Evolutionary conservation across 2,888 invertebrate species (phyloP), one percentile per base, ranked within the genome.

Genomic region (Caenorhabditis becei): DNA sequence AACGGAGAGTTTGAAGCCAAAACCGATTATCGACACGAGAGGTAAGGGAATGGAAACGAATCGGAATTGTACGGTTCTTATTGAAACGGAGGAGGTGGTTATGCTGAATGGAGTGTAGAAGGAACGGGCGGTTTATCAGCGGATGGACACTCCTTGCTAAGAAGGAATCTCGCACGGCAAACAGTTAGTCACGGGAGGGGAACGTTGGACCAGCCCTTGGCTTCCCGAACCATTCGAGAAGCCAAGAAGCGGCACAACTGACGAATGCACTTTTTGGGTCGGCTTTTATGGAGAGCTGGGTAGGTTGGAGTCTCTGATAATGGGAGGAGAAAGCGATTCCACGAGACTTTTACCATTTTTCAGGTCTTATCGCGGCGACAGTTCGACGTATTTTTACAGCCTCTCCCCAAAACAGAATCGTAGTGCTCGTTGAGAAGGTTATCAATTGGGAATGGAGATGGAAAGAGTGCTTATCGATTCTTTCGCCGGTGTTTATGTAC

Each of bases 21-120:
- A 66, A 66, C 65, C 74, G 74, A 74, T 74, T 74, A 74, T 59
- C 65, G 66, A 59, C 65, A 74, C 35, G 35, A 56, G 47, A 32
- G 41, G 11, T 0, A 26, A 41, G 8, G 20, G 23, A 44, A 44
- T 18, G 61, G 32, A 23, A 67, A 47, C 11, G 32, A 32, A 47
- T n/a, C 16, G 24, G 59, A 56, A 58, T 70, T 49, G 28, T 47
- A 35, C 32, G 23, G 37, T 56, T 18, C 32, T 5, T 7, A 51
- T 23, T 51, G 51, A 51, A 2, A 51, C 3, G 23, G 2, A 51
- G 5, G 10, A 32, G 10, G 41, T 41, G 10, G 41, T 41, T 3
- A 10, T 41, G 5, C 16, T 14, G 10, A 14, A 3, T 10, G 41
- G 14, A 14, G 3, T 3, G 14, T 41, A 41, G 8, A 14, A 41